These are phyloP conservation scores for Zaprionus ornatus DNA, from an alignment of 1,140 invertebrate species.

Conservation along the genomic window DNA sequence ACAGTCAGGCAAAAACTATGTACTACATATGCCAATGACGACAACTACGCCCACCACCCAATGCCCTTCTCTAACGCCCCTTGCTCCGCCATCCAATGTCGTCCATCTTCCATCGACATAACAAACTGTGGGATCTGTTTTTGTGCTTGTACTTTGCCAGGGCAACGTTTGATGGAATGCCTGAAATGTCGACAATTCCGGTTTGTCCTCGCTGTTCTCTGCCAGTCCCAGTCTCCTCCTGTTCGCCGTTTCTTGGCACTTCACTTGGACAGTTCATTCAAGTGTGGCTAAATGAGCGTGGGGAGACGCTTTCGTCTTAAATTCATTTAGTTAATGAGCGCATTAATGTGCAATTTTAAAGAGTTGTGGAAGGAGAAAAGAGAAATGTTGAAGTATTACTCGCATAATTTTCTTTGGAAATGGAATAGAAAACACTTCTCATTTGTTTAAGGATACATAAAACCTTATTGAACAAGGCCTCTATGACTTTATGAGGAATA, in stretches of 20 bases:
- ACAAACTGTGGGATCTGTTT: conserved; percentile 59
- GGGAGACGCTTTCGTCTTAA: conserved; percentile 25
- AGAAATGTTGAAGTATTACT: not conserved
- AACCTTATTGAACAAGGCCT: no score
- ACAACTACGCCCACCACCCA: conserved; percentile 6
- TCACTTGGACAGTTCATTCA: conserved; percentile 46
- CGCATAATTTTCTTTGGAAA: not conserved
- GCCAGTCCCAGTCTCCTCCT: not conserved
- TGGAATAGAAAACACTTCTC: not conserved
- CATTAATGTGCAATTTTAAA: conserved; percentile 17
- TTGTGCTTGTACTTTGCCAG: conserved; percentile 54
- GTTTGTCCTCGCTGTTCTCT: not conserved
- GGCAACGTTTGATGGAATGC: conserved; percentile 71
- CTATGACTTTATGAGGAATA: not conserved
- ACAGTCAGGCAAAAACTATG: conserved; percentile 53
- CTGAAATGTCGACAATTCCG: conserved; percentile 33
- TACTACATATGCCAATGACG: conserved; percentile 46
- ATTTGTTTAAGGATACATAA: not conserved
- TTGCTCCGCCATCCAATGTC: not conserved
- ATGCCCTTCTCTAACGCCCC: not conserved
- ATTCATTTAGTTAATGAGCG: conserved; percentile 54
- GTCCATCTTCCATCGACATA: conserved; percentile 63
- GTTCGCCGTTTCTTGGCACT: not conserved
- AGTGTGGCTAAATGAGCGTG: conserved; percentile 38
- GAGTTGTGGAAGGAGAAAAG: not conserved